A percentile compares a stretch with the other conserved stretches of the same genome.
These are phyloP conservation scores for Leptoclinus maculatus DNA, from an alignment of 2,797 vertebrate genomes.

Conservation along the genomic window DNA sequence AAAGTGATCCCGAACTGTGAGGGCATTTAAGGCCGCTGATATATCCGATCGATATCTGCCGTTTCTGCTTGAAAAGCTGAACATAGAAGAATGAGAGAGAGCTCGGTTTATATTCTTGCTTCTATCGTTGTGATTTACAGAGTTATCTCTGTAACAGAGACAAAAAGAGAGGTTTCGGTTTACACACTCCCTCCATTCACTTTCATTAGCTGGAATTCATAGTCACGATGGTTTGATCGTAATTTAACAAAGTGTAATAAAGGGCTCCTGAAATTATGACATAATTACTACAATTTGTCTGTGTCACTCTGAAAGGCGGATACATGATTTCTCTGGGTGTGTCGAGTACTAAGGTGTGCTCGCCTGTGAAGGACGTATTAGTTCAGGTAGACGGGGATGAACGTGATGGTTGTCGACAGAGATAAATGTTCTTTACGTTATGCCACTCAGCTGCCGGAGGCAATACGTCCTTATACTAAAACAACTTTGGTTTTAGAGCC, in stretches of 20 bases:
- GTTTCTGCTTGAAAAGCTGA: not conserved
- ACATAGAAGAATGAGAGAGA: not conserved
- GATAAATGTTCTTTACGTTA: too few relatives aligned
- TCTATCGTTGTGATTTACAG: not conserved
- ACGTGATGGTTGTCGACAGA: not conserved
- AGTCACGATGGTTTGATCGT: not conserved
- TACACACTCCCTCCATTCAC: not conserved
- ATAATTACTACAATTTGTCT: slow-evolving; percentile 8
- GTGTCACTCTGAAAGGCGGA: not conserved
- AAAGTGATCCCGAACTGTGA: not conserved
- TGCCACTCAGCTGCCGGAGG: too few relatives aligned
- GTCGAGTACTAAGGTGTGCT: not conserved
- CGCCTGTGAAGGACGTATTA: too few relatives aligned
- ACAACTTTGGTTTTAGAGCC: too few relatives aligned
- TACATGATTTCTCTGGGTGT: not conserved
- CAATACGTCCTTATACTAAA: not conserved
- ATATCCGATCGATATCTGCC: not conserved
- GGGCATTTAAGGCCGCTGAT: not conserved
- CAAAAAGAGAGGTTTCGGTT: not conserved
- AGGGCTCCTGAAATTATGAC: not conserved
- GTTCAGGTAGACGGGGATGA: not conserved
- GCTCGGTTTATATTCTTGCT: not conserved
- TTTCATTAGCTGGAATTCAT: not conserved
- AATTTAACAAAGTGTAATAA: not conserved
- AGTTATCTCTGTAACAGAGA: too few relatives aligned